Evolutionary conservation across 2,113 vertebrate species (phyloP).

Genomic region (Leptosomus discolor): DNA sequence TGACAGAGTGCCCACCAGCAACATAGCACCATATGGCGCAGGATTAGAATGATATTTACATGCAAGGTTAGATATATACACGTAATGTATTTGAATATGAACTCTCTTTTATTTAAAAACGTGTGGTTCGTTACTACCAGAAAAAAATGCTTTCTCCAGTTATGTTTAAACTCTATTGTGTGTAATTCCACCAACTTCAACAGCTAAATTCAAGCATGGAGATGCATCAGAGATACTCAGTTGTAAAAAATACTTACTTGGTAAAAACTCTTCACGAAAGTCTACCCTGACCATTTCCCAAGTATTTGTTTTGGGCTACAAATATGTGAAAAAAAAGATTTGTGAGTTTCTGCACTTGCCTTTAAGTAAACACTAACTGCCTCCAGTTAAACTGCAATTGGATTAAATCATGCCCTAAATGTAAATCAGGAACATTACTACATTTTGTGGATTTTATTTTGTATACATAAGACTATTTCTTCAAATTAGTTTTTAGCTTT

Average conservation of each 20-base stretch:
- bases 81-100: background rate
- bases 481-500: constrained; percentile 25
- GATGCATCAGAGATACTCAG: background rate
- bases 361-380: background rate
- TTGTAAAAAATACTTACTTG: background rate
- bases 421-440: background rate
- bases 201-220: background rate
- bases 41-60: background rate
- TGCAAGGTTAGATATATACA: background rate
- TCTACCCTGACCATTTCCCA: background rate
- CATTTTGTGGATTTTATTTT: constrained; percentile 7
- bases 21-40: background rate
- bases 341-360: background rate
- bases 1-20: background rate
- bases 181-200: background rate
- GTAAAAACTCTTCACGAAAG: background rate
- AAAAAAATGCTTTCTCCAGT: background rate
- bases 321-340: background rate
- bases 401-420: background rate
- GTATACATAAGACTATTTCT: background rate
- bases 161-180: background rate
- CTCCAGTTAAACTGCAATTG: background rate
- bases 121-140: background rate
- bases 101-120: background rate
- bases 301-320: background rate